Evolutionary conservation across 2,113 vertebrate genomes (phyloP).

Genomic region (Esox niger): DNA sequence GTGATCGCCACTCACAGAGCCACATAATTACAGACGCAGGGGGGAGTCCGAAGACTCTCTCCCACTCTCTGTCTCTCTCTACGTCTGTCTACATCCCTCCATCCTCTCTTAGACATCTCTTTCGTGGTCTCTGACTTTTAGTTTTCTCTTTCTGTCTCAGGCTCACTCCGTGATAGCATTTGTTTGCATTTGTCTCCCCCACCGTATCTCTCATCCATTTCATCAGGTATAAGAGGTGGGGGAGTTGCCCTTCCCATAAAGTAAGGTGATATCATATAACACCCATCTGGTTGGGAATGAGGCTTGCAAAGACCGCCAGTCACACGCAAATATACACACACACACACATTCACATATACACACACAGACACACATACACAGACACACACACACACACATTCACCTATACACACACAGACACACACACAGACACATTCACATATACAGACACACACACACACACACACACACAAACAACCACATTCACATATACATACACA

Average conservation of each 20-base stretch:
- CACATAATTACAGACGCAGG: constrained; percentile 57
- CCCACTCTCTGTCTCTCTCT: constrained; percentile 8
- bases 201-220: constrained; percentile 8
- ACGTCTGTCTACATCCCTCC: background rate
- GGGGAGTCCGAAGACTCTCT: constrained; percentile 32
- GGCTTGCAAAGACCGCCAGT: constrained; percentile 3
- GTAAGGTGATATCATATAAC: constrained; percentile 17
- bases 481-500: background rate
- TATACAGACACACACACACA: background rate
- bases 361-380: background rate
- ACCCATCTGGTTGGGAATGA: constrained; percentile 20
- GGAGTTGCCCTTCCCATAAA: constrained; percentile 14
- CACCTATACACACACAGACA: background rate
- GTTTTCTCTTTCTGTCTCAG: background rate
- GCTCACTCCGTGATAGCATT: background rate
- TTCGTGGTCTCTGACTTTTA: background rate
- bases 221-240: background rate
- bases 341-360: constrained; percentile 6
- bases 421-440: background rate
- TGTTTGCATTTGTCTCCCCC: background rate
- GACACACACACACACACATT: background rate
- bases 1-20: constrained; percentile 39
- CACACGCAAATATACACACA: no score
- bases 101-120: background rate
- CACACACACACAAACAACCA: background rate